Evolutionary conservation across 2,888 invertebrate species (phyloP), one percentile per base, ranked within the genome.

Genomic region (Mechanitis messenoides): DNA sequence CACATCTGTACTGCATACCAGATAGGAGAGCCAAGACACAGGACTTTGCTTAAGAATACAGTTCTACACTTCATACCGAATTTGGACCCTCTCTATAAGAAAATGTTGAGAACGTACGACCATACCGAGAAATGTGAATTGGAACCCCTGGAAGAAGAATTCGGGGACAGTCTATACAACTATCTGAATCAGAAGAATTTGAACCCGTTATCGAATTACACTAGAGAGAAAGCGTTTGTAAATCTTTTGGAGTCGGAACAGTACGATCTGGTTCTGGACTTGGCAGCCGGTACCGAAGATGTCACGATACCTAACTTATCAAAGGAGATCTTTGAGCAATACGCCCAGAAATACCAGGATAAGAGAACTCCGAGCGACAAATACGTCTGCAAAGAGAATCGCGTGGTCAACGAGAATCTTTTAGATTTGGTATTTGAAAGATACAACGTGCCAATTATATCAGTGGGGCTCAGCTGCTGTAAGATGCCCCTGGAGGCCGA

Each of bases 51-150:
- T 4, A 87, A 94, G 57, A 93, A 93, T 68, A 91, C 94, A 0
- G 95, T 96, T 3, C 79, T 98, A 46, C 95, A 97, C 79, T 92
- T 98, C 70, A 91, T 97, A 69, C 97, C 97, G 0, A 90, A 87
- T 70, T 64, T 91, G 0, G 91, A 91, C 57, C 74, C 77, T 0
- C 54, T 87, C 2, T 79, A 78, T 61, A 74, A 76, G 2, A 85
- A 84, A 66, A 71, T 89, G 2, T 55, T 87, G 0, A 75, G 73
- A 50, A 68, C 76, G 3, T 83, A 80, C 71, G 79, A 83, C 47
- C 78, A 78, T 0, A 74, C 74, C 0, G 81, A 85, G 35, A 83
- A 81, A 64, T 91, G 91, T 47, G 71, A 79, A n/a, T 45, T 85
- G 0, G 69, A 74, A 33, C 67, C 85, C 0, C 20, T 91, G 0